Evolutionary conservation across 2,888 invertebrate genomes (phyloP), one percentile per base, ranked within the genome.

Genomic region (Corbicula japonica): DNA sequence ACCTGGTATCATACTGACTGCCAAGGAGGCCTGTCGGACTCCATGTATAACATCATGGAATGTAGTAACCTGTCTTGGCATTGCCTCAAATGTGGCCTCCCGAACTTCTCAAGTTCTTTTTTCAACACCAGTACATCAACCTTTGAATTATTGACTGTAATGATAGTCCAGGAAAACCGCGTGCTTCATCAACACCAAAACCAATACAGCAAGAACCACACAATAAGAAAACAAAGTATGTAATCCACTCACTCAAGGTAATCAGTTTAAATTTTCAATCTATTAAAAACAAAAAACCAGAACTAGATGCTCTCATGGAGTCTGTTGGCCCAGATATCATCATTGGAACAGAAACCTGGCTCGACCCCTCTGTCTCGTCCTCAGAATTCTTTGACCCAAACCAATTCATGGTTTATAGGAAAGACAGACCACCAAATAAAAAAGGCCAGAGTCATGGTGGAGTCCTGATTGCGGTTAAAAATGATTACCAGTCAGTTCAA

Each of bases 371-470:
- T 15, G 30, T 54, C 18, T 52, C 62, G 32, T 61, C 70, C 1
- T 44, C 48, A 23, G 70, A 70, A 44, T 61, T 21, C 46, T 61
- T 70, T 58, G n/a, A 12, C 26, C 6, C 50, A n/a, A 58, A 48
- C 2, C 58, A 21, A 28, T 70, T 34, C 38, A 61, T 50, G 1
- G 72, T 72, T 4, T 72, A 38, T 41, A 61, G 52, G 38, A 72
- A 72, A 32, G 72, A 63, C 54, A 52, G 72, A 61, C 50, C 72
- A 23, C 72, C 62, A 21, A 72, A 62, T 21, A 52, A 41, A 21
- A 61, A 54, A 41, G 63, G 50, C 21, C 52, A 52, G 18, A 62
- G 41, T 32, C 62, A 72, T 62, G 62, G 34, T 3, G 62, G 72
- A 4, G 62, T 63, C 18, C 28, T 62, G 28, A 69, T 32, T 26